phyloP scores from a whole-genome alignment of 1,140 invertebrate genomes.

The Brachionus calyciflorus region DNA sequence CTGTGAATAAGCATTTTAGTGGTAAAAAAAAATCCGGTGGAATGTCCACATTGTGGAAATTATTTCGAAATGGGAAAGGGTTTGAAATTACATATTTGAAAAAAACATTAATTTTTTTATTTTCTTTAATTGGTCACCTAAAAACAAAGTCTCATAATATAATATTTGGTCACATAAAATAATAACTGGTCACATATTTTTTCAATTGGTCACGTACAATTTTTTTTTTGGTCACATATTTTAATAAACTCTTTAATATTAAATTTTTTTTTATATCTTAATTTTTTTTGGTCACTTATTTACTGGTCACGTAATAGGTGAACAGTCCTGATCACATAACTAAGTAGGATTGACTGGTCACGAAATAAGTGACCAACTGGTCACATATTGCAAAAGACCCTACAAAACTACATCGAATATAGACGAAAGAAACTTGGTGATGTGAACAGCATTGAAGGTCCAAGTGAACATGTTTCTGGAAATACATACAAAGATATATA shows the following conservation, averaged over 20 bases:
- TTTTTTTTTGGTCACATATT: background rate
- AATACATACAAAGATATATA: background rate
- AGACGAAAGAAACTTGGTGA: background rate
- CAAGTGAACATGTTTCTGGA: background rate
- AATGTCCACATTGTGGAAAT: slow-evolving; percentile 23
- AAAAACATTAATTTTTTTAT: slow-evolving; percentile 3
- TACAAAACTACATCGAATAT: background rate
- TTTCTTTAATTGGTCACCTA: slow-evolving; percentile 10
- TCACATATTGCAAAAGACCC: too few relatives aligned
- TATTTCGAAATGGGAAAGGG: slow-evolving; percentile 18
- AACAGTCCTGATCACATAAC: too few relatives aligned
- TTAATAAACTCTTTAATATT: background rate
- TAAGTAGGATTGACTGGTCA: too few relatives aligned
- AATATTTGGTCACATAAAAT: background rate
- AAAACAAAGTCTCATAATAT: too few relatives aligned
- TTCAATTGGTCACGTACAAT: background rate
- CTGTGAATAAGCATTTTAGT: background rate
- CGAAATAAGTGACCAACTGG: too few relatives aligned
- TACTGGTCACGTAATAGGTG: too few relatives aligned
- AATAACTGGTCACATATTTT: background rate
- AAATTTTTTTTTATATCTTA: too few relatives aligned
- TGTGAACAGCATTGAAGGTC: background rate
- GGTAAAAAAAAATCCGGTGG: slow-evolving; percentile 5
- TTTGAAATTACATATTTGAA: background rate
- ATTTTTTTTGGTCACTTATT: too few relatives aligned